Evolutionary conservation across 2,888 invertebrate species (phyloP), one percentile per base, ranked within the genome.

Genomic region (Tinea trinotella): DNA sequence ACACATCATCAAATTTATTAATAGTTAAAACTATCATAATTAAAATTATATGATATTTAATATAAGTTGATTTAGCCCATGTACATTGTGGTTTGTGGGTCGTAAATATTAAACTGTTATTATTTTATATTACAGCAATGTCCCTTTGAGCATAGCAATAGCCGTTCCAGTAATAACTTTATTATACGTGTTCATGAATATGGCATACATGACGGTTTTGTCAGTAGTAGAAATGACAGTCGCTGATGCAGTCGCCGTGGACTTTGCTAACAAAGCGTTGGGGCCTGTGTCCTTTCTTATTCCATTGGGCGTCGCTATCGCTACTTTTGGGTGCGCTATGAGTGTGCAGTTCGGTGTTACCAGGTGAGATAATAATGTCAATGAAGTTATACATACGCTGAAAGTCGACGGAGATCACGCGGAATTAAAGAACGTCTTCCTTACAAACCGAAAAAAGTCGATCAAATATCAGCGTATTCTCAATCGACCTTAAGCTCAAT

Each of bases 181-280:
- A 0, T 87, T 94, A 7, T 96, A 95, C 67, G 91, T 95, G 18
- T 89, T 92, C 63, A 94, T 94, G 90, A 96, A 95, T 67, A 87
- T 95, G 12, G 92, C 95, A n/a, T 96, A 95, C 74, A 92, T 95
- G 91, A 90, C 94, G 0, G 94, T 92, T 3, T 75, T 96, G 61
- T 90, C 89, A 1, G 88, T 90, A 53, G 76, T 88, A 0, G 94
- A 95, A 67, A 91, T 96, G 88, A 81, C 91, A 10, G 82, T 84
- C 3, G 90, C 93, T 0, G 88, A 90, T 0, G 95, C 95, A 0
- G 95, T 96, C 0, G 96, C 95, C 0, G 92, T 95, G n/a, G 77
- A 88, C 0, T 93, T 92, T 70, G 92, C 92, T 0, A 82, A 88
- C 50, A 74, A 87, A 13, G 89, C 92, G 0, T 70, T 94, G 1